phyloP scores from a whole-genome alignment of 2,888 invertebrate species.

The Phyllotreta striolata region DNA sequence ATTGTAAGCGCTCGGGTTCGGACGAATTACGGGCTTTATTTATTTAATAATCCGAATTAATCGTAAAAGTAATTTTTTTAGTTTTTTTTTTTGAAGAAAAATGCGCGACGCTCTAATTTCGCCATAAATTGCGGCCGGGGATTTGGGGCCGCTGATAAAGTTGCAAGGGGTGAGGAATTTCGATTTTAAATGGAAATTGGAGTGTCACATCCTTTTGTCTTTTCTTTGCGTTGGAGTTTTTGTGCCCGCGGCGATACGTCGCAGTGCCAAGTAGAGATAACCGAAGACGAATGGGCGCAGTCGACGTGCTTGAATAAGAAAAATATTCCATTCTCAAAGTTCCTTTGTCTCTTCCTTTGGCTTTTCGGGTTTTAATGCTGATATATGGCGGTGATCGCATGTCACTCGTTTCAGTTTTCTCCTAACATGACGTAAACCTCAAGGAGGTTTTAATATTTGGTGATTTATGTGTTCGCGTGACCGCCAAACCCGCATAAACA shows the following conservation, averaged over 20 bases:
- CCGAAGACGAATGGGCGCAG: conserved; percentile 58
- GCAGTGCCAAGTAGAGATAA: conserved; percentile 59
- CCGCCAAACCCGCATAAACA: conserved; percentile 14
- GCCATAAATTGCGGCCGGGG: conserved; percentile 48
- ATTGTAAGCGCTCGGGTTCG: background rate
- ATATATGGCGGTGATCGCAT: conserved; percentile 48
- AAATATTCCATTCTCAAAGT: conserved; percentile 57
- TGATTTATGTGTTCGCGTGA: conserved; percentile 50
- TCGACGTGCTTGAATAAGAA: conserved; percentile 57
- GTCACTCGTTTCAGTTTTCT: conserved; percentile 43
- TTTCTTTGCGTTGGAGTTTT: conserved; percentile 54
- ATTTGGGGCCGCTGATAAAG: conserved; percentile 51
- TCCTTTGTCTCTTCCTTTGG: conserved; percentile 54
- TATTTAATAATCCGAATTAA: conserved; percentile 6
- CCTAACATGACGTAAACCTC: conserved; percentile 43
- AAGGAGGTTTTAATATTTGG: conserved; percentile 50
- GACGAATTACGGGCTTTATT: conserved; percentile 2
- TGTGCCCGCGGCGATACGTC: conserved; percentile 56
- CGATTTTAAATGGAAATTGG: conserved; percentile 62
- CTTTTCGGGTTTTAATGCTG: conserved; percentile 52
- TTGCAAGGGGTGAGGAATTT: conserved; percentile 54
- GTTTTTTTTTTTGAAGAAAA: conserved; percentile 19
- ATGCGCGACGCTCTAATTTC: conserved; percentile 30
- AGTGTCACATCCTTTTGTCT: conserved; percentile 62
- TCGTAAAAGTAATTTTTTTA: conserved; percentile 4